Evolutionary conservation across 2,888 invertebrate genomes (phyloP), one percentile per base, ranked within the genome.

Genomic region (Melanostoma scalare): DNA sequence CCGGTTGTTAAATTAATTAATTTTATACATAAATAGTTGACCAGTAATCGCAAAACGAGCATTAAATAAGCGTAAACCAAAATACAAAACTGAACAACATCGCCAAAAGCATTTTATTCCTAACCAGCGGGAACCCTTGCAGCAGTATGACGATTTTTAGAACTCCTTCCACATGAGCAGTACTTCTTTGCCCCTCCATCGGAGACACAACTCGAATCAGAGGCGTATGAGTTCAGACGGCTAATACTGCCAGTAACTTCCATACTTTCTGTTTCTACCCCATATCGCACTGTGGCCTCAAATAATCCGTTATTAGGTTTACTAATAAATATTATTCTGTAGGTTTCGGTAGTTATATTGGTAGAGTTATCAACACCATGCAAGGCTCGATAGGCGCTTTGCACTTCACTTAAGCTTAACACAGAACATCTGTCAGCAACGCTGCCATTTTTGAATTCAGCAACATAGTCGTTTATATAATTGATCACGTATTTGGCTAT

Each of bases 321-420:
- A n/a, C 95, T 94, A 74, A 93, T 92, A 73, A 96, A 92, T 71
- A 94, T 93, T n/a, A 95, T 92, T n/a, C 96, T 93, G 87, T 95
- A 94, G 87, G 93, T 93, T 30, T 90, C 87, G 2, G 86, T 73
- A 4, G 86, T 86, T 5, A 80, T 58, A 74, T 87, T 86, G 1
- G 85, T 68, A 1, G 55, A 50, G 3, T 42, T 61, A 35, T 85
- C 84, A 0, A 60, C 33, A 1, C 80, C 80, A 20, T 85, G 86
- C 9, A 76, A 6, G 0, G 89, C 87, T 91, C 92, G 86, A 92
- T 92, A 87, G 91, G 93, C 89, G 91, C 92, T 88, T 91, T 92
- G 86, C 91, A 95, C 90, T 81, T 92, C 92, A 77, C 93, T 92
- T 2, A 95, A 88, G 2, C 90, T 88, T 0, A 94, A 89, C 31